phyloP scores from a whole-genome alignment of 2,888 invertebrate species.

The Chironomus riparius region DNA sequence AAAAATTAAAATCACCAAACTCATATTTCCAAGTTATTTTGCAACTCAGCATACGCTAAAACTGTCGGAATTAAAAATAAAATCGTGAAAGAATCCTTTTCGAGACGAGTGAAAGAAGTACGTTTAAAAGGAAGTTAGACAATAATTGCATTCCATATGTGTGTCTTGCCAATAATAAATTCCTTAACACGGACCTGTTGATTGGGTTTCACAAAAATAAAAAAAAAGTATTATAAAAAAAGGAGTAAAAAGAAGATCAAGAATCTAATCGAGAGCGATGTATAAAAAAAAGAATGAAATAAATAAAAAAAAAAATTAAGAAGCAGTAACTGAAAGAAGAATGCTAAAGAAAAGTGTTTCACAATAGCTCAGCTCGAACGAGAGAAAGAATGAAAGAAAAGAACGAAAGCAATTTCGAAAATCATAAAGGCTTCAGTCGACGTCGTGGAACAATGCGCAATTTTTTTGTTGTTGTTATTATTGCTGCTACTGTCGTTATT shows the following conservation, averaged over 20 bases:
- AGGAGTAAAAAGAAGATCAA: not conserved
- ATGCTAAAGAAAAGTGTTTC: not conserved
- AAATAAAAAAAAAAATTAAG: not conserved
- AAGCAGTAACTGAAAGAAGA: not conserved
- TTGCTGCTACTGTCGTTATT: not conserved
- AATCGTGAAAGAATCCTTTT: no score
- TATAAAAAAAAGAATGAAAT: not conserved
- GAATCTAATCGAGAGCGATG: not conserved
- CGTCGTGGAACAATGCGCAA: constrained; percentile 13
- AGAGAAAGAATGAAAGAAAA: not conserved
- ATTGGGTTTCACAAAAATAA: not conserved
- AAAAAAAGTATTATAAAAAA: not conserved
- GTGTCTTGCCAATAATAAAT: not conserved
- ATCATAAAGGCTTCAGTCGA: constrained; percentile 12
- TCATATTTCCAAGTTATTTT: not conserved
- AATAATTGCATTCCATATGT: not conserved
- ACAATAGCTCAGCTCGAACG: not conserved
- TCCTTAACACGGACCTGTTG: constrained; percentile 16
- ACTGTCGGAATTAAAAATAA: no score
- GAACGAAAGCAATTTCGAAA: constrained; percentile 9
- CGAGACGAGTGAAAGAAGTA: not conserved
- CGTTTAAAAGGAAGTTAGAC: no score
- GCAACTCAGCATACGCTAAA: not conserved
- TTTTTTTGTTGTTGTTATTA: not conserved
- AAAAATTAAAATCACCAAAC: no score